Evolutionary conservation across 23 tunicate species (phyloP).

Genomic region (Oikopleura albicans): DNA sequence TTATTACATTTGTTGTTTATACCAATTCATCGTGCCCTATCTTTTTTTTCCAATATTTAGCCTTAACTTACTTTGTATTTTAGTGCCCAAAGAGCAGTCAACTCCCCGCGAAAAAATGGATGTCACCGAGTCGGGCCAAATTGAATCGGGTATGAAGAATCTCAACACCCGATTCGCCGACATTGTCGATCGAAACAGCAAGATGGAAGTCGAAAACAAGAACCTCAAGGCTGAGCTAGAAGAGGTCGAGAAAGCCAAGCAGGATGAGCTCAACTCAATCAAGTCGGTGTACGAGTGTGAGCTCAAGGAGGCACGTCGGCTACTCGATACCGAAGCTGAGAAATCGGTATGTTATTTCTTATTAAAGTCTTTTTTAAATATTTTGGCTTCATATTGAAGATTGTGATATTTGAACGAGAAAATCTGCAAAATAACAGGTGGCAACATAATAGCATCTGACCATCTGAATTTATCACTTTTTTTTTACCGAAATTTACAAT

Average conservation of each 20-base stretch:
- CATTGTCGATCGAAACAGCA: not conserved
- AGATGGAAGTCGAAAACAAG: not conserved
- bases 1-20: no score
- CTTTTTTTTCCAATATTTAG: no score
- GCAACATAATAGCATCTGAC: no score
- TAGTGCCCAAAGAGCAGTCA: no score
- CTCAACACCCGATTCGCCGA: not conserved
- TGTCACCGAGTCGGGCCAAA: not conserved
- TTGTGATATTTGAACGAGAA: no score
- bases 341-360: not conserved
- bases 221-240: not conserved
- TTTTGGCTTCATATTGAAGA: no score
- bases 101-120: no score
- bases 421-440: no score
- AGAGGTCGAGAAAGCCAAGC: not conserved
- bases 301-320: not conserved
- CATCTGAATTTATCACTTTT: no score
- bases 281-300: not conserved
- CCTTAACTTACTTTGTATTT: no score
- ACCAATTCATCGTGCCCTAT: no score
- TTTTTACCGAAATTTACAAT: not conserved
- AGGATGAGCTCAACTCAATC: not conserved
- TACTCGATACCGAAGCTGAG: not conserved
- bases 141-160: not conserved
- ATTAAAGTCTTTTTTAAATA: no score